phyloP scores from a whole-genome alignment of 2,113 vertebrate species.

The Myocastor coypus region DNA sequence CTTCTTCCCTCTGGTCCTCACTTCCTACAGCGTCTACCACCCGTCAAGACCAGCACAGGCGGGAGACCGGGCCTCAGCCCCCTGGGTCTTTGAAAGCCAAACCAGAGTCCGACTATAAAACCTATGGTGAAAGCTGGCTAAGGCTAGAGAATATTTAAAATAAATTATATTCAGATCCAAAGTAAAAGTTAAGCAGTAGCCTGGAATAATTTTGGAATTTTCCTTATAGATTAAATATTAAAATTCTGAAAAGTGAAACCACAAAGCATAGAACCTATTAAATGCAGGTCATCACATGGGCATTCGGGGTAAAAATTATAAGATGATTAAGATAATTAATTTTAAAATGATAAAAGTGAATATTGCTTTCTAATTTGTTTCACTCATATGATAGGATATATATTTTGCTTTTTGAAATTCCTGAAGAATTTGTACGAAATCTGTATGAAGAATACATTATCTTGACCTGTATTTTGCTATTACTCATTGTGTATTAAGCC shows the following conservation, averaged over 20 bases:
- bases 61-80: neutral
- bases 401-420: neutral
- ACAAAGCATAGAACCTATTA: neutral
- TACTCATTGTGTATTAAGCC: neutral
- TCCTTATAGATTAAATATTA: neutral
- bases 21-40: too few species aligned
- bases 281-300: neutral
- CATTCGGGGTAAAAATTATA: neutral
- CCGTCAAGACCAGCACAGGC: neutral
- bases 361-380: neutral
- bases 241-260: neutral
- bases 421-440: neutral
- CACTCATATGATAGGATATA: neutral
- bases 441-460: neutral
- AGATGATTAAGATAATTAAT: neutral
- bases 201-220: neutral
- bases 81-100: neutral
- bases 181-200: neutral
- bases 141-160: neutral
- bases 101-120: neutral
- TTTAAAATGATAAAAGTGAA: conserved; percentile 6
- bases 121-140: neutral
- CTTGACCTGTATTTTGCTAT: neutral
- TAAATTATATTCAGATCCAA: neutral
- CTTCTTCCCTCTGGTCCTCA: fast-evolving